Conservation (phyloP, 2,888 invertebrate species). For the Aporophyla lueneburgensis region DNA sequence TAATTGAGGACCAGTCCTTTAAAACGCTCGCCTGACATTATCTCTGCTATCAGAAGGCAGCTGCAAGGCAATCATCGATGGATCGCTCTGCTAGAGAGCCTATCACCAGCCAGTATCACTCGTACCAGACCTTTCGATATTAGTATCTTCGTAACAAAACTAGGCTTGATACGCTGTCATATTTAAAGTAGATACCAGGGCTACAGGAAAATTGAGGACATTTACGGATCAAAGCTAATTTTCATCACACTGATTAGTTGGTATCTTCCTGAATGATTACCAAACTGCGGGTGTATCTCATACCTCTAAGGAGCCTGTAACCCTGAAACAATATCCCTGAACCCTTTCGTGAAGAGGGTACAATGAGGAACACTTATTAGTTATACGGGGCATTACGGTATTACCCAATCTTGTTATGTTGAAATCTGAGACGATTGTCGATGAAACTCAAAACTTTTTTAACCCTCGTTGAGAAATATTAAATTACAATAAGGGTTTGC, state of each 20-base stretch:
- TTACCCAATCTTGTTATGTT: slow-evolving; percentile 45
- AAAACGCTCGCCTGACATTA: too few relatives aligned
- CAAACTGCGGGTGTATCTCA: slow-evolving; percentile 7
- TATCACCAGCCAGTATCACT: too few relatives aligned
- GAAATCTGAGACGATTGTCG: slow-evolving; percentile 46
- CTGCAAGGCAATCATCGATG: too few relatives aligned
- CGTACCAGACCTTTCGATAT: too few relatives aligned
- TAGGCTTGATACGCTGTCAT: neutral
- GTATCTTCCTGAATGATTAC: neutral
- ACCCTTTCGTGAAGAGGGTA: slow-evolving; percentile 58
- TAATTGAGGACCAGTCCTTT: too few relatives aligned
- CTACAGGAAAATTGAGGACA: neutral
- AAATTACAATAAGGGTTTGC: slow-evolving; percentile 19
- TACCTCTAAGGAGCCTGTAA: slow-evolving; percentile 19
- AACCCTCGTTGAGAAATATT: slow-evolving; percentile 48
- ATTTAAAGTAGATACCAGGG: neutral
- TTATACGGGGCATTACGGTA: slow-evolving; percentile 34
- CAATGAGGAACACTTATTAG: slow-evolving; percentile 33
- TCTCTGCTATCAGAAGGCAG: too few relatives aligned
- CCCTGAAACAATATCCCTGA: slow-evolving; percentile 52
- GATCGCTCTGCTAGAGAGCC: too few relatives aligned
- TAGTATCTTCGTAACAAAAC: too few relatives aligned
- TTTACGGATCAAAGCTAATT: neutral
- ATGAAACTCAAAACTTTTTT: slow-evolving; percentile 47
- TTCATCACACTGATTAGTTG: slow-evolving; percentile 17